Conservation (phyloP, 2,797 vertebrate species). For the Phaenicophaeus curvirostris region DNA sequence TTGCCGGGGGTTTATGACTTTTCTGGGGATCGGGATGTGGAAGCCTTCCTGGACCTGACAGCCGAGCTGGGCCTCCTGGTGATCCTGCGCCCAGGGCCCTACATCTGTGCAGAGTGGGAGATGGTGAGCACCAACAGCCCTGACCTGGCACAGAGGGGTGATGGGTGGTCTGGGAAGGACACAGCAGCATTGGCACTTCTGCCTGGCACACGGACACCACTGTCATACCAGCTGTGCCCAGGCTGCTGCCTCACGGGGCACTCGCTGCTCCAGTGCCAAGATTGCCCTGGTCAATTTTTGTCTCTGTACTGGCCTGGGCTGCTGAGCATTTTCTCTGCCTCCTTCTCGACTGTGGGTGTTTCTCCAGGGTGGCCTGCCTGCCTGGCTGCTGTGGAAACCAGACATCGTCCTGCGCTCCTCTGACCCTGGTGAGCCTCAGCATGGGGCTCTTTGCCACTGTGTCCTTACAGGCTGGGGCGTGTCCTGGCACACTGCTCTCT, state of each 20-base stretch:
- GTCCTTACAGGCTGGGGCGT: neutral
- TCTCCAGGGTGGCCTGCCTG: slow-evolving; percentile 90
- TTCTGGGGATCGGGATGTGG: slow-evolving; percentile 85
- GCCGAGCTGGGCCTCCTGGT: slow-evolving; percentile 89
- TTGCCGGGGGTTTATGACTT: slow-evolving; percentile 87
- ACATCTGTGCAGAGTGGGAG: slow-evolving; percentile 99
- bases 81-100: slow-evolving; percentile 94
- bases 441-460: rapidly evolving
- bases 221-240: neutral
- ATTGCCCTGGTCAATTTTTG: rapidly evolving
- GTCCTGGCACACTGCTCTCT: rapidly evolving
- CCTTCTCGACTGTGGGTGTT: neutral
- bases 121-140: slow-evolving; percentile 83
- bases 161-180: rapidly evolving
- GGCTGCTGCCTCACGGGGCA: rapidly evolving
- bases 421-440: slow-evolving; percentile 81
- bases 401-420: slow-evolving; percentile 88
- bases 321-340: neutral
- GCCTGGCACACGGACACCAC: rapidly evolving
- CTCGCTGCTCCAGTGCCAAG: rapidly evolving
- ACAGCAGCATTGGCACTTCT: neutral
- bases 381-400: slow-evolving; percentile 91
- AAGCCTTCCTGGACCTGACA: slow-evolving; percentile 88
- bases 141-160: neutral
- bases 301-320: neutral